Percentiles rank a stretch among this genome's conserved stretches.
These are phyloP conservation scores for Tricholaema leucomelas DNA, from an alignment of 2,113 vertebrate species.

Conservation along the genomic window DNA sequence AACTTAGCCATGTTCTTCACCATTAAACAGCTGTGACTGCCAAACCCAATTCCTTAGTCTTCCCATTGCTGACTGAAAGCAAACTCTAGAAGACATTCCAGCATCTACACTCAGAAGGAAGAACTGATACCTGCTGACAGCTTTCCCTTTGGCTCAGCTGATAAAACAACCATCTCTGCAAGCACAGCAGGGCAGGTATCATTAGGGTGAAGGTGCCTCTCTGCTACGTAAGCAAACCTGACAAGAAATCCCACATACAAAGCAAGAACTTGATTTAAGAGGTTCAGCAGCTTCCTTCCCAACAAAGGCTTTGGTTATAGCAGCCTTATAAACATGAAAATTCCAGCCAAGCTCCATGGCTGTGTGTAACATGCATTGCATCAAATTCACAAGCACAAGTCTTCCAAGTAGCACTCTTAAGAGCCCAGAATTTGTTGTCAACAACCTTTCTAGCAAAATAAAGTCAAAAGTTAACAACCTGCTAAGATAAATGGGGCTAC, in stretches of 20 bases:
- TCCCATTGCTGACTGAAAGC: not conserved
- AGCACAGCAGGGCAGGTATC: not conserved
- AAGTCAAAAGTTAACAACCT: not conserved
- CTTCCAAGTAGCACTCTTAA: not conserved
- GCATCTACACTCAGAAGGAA: not conserved
- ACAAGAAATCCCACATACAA: not conserved
- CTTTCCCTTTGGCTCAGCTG: not conserved
- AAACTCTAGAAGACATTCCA: not conserved
- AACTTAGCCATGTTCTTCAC: not conserved
- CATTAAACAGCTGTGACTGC: not conserved
- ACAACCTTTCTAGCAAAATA: not conserved
- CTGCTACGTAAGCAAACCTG: not conserved
- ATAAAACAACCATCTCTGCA: not conserved
- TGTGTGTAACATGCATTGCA: fast-evolving
- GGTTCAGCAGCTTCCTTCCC: not conserved
- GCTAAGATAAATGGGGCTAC: not conserved
- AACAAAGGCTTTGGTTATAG: not conserved
- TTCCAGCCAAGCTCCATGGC: not conserved
- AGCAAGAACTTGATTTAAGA: not conserved
- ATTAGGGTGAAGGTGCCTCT: not conserved
- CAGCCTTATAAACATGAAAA: not conserved
- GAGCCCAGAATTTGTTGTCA: not conserved
- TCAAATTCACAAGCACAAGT: not conserved
- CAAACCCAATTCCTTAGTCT: not conserved
- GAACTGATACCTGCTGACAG: not conserved